phyloP scores from a whole-genome alignment of 2,113 vertebrate genomes.

The Odocoileus virginianus region DNA sequence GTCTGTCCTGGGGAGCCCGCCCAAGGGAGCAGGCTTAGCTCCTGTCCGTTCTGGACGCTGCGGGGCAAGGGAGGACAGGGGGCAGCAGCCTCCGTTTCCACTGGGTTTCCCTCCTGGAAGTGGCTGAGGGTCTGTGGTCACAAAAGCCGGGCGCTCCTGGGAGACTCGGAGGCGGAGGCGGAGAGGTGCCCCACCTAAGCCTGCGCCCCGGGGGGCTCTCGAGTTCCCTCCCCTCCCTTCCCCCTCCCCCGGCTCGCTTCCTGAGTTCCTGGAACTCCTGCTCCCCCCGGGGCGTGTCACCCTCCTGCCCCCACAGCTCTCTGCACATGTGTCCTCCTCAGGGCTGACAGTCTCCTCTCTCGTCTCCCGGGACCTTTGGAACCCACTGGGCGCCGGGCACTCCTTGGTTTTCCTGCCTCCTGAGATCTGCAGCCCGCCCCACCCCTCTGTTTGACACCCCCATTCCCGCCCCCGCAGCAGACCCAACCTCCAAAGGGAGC shows the following conservation, averaged over 20 bases:
- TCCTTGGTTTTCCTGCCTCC: neutral
- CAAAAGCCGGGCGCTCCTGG: neutral
- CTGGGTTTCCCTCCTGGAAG: neutral
- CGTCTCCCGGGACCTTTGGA: neutral
- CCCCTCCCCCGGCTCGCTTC: rapidly evolving
- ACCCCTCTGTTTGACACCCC: neutral
- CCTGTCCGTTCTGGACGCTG: neutral
- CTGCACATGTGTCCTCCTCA: neutral
- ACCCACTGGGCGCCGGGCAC: rapidly evolving
- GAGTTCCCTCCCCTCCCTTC: neutral
- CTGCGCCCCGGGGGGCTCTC: rapidly evolving
- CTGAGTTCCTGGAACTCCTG: neutral
- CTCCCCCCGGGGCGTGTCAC: too few relatives aligned
- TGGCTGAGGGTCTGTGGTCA: neutral
- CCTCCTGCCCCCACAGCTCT: rapidly evolving
- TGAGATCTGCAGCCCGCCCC: neutral
- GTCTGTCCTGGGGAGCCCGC: neutral
- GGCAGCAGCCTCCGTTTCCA: neutral
- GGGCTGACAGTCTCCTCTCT: neutral
- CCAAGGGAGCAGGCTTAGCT: neutral
- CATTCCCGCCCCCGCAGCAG: rapidly evolving
- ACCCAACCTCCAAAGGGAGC: rapidly evolving
- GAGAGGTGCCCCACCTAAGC: neutral
- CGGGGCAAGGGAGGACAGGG: rapidly evolving
- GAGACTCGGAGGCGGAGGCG: rapidly evolving